Evolutionary conservation across 2,797 vertebrate genomes (phyloP), one percentile per base, ranked within the genome.

Genomic region (Amniataba percoides): DNA sequence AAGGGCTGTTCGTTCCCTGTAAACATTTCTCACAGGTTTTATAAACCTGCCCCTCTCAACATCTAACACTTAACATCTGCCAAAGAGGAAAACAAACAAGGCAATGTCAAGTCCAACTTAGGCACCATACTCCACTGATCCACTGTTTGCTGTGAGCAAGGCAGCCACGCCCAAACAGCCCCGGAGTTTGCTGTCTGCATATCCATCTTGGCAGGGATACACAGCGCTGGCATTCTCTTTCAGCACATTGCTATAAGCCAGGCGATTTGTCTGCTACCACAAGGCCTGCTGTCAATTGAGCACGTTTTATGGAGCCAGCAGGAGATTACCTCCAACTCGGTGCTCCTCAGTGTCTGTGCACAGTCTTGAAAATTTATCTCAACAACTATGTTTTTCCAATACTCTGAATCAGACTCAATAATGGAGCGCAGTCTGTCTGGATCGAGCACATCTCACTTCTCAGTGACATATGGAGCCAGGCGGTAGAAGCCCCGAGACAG

Each of bases 201-300:
- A 94, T 94, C 86, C 88, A 89, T 94, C 88, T 93, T 92, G 93
- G 91, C 91, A 85, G 74, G 79, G 84, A 89, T 85, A 90, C 85
- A 92, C 87, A 92, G 78, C 31, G 63, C 87, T 86, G 93, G 90
- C 88, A 87, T 91, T 82, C 84, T 88, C 92, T 91, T 92, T 94
- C 90, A 93, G 88, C 88, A 84, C 88, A 78, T 84, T 55, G 82
- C 92, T 86, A 88, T 92, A 93, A 93, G 90, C 91, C 85, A 58
- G 77, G 84, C 81, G 81, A 94, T 95, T 94, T 94, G 94, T 95
- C 92, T 93, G 88, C 93, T 86, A 89, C 91, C 90, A 92, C 93
- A 92, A 93, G 93, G 92, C 92, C 90, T 88, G 87, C 91, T 93
- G 93, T 95, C 93, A 91, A 88, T 92, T 83, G 86, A 87, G 68